Conservation (phyloP, 1,140 invertebrate genomes). For the Drosophila tropicalis region DNA sequence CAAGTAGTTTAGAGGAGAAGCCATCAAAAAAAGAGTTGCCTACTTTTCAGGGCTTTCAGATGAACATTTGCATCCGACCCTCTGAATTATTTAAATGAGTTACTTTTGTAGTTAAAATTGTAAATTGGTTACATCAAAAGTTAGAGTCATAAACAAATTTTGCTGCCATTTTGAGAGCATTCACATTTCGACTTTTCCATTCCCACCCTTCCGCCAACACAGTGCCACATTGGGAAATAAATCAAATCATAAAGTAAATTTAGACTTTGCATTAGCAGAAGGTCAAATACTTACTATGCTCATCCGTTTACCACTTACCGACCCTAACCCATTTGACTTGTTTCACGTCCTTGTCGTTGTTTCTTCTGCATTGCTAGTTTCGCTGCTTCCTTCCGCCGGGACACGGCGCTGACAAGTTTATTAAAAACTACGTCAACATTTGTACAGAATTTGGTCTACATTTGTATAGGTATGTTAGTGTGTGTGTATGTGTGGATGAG, state of each 20-base stretch:
- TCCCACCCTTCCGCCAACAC: background rate
- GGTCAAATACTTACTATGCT: constrained; percentile 17
- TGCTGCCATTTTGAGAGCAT: constrained; percentile 4
- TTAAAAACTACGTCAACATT: constrained; percentile 56
- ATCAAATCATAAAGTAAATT: constrained; percentile 8
- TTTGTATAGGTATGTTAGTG: constrained; percentile 1
- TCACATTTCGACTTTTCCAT: background rate
- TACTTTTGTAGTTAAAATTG: too few relatives aligned
- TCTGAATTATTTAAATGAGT: too few relatives aligned
- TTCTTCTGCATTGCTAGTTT: background rate
- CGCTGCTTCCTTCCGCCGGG: constrained; percentile 13
- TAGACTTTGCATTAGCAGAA: constrained; percentile 18
- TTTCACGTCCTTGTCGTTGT: background rate
- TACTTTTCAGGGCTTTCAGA: too few relatives aligned
- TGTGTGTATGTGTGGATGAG: background rate
- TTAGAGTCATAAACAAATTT: too few relatives aligned
- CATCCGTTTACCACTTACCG: background rate
- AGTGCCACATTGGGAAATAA: background rate
- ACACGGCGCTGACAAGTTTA: constrained; percentile 59
- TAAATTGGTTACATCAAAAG: too few relatives aligned
- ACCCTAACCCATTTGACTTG: background rate
- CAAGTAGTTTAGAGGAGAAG: too few relatives aligned
- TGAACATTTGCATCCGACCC: too few relatives aligned
- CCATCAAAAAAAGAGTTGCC: background rate
- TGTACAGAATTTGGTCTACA: background rate